Percentiles rank a stretch among this genome's conserved stretches.
Evolutionary conservation across 2,797 vertebrate species (phyloP).

Genomic region (Sus cebifrons): DNA sequence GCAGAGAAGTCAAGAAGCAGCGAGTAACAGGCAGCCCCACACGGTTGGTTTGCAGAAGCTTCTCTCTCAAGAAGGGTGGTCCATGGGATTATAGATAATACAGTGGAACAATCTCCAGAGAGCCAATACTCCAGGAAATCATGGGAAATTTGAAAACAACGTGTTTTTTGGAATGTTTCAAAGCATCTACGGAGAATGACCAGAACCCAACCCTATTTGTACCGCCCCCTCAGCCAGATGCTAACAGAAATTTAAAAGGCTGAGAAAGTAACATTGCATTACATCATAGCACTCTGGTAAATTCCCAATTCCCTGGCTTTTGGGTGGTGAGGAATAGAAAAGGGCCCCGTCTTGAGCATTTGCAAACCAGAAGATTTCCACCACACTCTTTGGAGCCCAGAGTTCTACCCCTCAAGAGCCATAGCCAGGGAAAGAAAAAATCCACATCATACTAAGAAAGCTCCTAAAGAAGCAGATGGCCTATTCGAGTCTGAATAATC

Average conservation of each 20-base stretch:
- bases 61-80: background rate
- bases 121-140: background rate
- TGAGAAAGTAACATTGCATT: background rate
- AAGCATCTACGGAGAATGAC: background rate
- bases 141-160: background rate
- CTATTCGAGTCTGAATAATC: conserved; percentile 53
- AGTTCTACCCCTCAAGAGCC: background rate
- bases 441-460: conserved; percentile 40
- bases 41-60: background rate
- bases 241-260: background rate
- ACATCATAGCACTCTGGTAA: background rate
- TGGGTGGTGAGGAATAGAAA: background rate
- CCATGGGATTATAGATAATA: background rate
- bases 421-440: conserved; percentile 13
- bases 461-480: background rate
- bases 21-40: background rate
- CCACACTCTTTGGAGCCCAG: background rate
- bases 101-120: background rate
- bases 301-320: background rate
- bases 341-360: background rate
- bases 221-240: background rate
- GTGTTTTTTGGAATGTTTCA: conserved; percentile 38
- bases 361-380: background rate
- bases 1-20: background rate
- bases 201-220: background rate